Evolutionary conservation across 2,797 vertebrate species (phyloP).

Genomic region (Oreochromis grahami): DNA sequence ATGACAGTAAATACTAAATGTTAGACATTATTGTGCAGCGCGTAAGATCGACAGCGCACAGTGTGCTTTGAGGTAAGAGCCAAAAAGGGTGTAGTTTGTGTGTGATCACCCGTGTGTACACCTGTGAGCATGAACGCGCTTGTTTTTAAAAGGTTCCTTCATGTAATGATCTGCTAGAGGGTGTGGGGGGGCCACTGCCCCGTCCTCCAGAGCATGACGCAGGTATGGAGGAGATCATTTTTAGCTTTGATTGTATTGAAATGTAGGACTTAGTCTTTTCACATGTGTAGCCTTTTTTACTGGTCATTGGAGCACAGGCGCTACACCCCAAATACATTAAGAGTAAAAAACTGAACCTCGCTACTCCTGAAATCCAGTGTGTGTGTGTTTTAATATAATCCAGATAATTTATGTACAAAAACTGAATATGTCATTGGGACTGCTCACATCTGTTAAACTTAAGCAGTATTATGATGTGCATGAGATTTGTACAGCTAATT

Average conservation of each 20-base stretch:
- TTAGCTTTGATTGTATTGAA: background rate
- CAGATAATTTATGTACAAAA: background rate
- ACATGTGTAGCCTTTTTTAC: background rate
- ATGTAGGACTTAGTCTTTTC: background rate
- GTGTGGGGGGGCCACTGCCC: too few species aligned
- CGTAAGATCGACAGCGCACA: too few species aligned
- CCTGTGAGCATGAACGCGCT: too few species aligned
- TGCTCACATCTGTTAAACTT: background rate
- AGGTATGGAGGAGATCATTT: too few species aligned
- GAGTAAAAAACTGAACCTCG: background rate
- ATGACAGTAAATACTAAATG: too few species aligned
- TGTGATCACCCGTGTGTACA: too few species aligned
- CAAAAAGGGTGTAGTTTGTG: too few species aligned
- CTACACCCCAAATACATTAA: background rate
- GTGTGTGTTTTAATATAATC: background rate
- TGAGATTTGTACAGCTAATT: background rate
- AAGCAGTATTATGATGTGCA: background rate
- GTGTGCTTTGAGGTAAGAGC: too few species aligned
- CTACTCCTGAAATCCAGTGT: background rate
- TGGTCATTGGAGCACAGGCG: rapidly evolving
- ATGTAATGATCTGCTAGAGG: too few species aligned
- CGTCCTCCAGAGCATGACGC: too few species aligned
- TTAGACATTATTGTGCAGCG: too few species aligned
- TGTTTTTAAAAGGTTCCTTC: too few species aligned
- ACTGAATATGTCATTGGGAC: background rate